Conservation (phyloP, 2,888 invertebrate genomes). For the Hirudinaria manillensis region DNA sequence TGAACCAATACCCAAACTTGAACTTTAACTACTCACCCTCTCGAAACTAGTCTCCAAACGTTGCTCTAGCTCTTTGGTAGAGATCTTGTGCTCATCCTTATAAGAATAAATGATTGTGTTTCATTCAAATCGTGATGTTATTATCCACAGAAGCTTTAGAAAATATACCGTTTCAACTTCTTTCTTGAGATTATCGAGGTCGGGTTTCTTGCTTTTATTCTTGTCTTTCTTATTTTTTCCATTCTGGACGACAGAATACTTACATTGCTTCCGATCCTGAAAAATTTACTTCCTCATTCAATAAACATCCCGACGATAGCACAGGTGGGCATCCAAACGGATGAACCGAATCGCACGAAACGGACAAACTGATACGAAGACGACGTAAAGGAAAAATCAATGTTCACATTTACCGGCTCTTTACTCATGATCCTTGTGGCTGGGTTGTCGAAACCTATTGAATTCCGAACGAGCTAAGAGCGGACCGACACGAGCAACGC, state of each 20-base stretch:
- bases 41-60: constrained; percentile 92
- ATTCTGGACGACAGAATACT: neutral
- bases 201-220: constrained; percentile 54
- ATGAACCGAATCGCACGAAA: no score
- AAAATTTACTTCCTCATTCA: no score
- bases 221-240: constrained; percentile 56
- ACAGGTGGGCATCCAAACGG: no score
- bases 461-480: no score
- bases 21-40: constrained; percentile 57
- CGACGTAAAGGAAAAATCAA: no score
- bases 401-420: no score
- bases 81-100: constrained; percentile 85
- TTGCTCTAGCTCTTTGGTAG: constrained; percentile 88
- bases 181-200: constrained; percentile 96
- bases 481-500: no score
- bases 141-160: no score
- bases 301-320: no score
- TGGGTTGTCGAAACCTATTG: no score
- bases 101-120: neutral
- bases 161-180: constrained; percentile 78
- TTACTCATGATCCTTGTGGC: no score
- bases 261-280: constrained; percentile 7
- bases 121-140: neutral
- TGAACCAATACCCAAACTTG: neutral
- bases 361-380: no score